A percentile compares a stretch with the other conserved stretches of the same genome.
Evolutionary conservation across 1,140 invertebrate genomes (phyloP).

Genomic region (Centruroides vittatus): DNA sequence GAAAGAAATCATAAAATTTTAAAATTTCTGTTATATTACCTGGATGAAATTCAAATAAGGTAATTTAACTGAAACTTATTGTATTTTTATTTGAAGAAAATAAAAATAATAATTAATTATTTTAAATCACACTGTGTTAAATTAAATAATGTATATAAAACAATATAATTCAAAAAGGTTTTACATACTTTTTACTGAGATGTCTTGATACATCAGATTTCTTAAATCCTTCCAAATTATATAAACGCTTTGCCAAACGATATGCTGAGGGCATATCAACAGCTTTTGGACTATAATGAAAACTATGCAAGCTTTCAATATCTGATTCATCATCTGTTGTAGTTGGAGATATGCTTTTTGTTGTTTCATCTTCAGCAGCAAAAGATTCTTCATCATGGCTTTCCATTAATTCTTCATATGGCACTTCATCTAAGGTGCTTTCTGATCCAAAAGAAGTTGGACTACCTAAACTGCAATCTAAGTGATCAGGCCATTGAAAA

Average conservation of each 20-base stretch:
- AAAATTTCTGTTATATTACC: too few relatives aligned
- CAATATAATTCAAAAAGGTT: too few relatives aligned
- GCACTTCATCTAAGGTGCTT: conserved; percentile 10
- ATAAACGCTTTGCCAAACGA: conserved; percentile 70
- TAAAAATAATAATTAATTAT: too few relatives aligned
- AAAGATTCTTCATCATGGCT: conserved; percentile 8
- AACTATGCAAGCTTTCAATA: conserved; percentile 72
- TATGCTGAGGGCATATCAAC: conserved; percentile 88
- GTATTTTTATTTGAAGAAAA: too few relatives aligned
- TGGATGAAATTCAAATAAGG: too few relatives aligned
- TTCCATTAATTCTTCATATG: conserved; percentile 11
- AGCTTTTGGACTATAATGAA: conserved; percentile 81
- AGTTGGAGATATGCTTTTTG: conserved; percentile 14
- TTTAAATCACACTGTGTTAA: too few relatives aligned
- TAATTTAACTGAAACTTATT: too few relatives aligned
- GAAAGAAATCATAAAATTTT: too few relatives aligned
- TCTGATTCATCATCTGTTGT: conserved; percentile 63
- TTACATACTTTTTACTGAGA: conserved; percentile 79
- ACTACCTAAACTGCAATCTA: conserved; percentile 4
- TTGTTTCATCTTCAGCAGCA: background rate
- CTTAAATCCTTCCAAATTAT: conserved; percentile 63
- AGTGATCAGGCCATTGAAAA: background rate
- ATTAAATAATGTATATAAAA: too few relatives aligned
- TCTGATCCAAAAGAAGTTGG: conserved; percentile 10
- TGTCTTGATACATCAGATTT: conserved; percentile 92